These are phyloP conservation scores for Acanthosepion pharaonis DNA, from an alignment of 2,888 invertebrate genomes.

Conservation along the genomic window DNA sequence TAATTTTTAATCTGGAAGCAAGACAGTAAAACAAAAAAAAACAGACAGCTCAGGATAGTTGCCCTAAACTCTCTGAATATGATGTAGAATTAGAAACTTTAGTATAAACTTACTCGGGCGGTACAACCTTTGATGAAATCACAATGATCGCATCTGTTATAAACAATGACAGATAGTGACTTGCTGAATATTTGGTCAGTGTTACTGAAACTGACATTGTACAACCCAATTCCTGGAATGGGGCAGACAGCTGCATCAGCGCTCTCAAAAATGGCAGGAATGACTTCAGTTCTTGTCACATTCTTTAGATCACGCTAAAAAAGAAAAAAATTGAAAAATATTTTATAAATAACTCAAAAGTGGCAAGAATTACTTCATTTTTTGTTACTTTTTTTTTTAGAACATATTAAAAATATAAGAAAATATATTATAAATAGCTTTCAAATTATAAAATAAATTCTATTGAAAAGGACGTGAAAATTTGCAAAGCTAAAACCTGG, in stretches of 20 bases:
- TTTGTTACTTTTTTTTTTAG: no score
- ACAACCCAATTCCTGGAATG: slow-evolving; percentile 54
- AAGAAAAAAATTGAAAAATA: background rate
- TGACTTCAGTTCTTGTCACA: slow-evolving; percentile 49
- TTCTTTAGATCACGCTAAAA: slow-evolving; percentile 50
- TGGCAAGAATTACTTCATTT: no score
- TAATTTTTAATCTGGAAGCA: no score
- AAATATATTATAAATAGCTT: background rate
- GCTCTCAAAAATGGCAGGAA: slow-evolving; percentile 56
- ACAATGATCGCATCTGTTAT: background rate
- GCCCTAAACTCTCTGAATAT: no score
- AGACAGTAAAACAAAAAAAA: no score
- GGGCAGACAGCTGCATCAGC: slow-evolving; percentile 61
- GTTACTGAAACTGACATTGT: slow-evolving; percentile 48
- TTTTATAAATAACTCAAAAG: background rate
- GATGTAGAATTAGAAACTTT: no score
- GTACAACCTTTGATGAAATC: background rate
- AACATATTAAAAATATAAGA: no score
- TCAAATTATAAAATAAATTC: background rate
- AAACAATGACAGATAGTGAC: background rate
- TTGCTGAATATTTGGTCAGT: background rate
- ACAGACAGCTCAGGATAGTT: no score
- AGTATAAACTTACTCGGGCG: background rate
- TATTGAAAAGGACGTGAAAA: no score
- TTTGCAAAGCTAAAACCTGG: no score